Evolutionary conservation across 2,888 invertebrate species (phyloP).

Genomic region (Drosophila villosipedis): DNA sequence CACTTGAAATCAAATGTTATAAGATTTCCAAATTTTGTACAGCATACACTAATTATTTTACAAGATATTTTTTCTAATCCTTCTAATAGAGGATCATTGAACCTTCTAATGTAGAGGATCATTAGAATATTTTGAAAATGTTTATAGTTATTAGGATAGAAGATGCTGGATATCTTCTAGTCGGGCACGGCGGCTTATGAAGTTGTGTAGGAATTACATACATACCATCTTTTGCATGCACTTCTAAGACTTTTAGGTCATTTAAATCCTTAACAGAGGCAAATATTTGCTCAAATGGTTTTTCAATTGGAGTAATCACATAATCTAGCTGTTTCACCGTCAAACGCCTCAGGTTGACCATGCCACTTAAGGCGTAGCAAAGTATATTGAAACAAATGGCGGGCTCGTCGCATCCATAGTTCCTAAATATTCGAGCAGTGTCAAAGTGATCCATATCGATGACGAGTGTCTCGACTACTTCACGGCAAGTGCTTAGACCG

Average conservation of each 20-base stretch:
- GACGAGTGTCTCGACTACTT: conserved; percentile 32
- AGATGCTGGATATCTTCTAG: no score
- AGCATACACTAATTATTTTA: neutral
- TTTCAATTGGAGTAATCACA: conserved; percentile 16
- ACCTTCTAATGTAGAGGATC: neutral
- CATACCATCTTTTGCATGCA: conserved; percentile 49
- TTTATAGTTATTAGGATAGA: neutral
- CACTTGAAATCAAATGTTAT: neutral
- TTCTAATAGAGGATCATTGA: neutral
- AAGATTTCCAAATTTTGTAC: neutral
- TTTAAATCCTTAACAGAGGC: conserved; percentile 25
- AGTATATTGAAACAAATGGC: conserved; percentile 43
- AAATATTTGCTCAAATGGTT: conserved; percentile 52
- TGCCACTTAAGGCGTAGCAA: conserved; percentile 32
- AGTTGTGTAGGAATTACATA: neutral
- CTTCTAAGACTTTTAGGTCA: conserved; percentile 28
- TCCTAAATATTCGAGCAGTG: neutral
- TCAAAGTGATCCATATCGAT: conserved; percentile 57
- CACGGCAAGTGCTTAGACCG: conserved; percentile 52
- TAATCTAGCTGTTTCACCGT: conserved; percentile 32
- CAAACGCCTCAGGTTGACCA: conserved; percentile 44
- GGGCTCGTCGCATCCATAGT: conserved; percentile 21
- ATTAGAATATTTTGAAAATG: neutral
- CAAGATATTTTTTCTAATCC: neutral
- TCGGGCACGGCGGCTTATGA: no score